Base-by-base conservation (phyloP, 2,113 vertebrate species). In the Neomonachus schauinslandi region DNA sequence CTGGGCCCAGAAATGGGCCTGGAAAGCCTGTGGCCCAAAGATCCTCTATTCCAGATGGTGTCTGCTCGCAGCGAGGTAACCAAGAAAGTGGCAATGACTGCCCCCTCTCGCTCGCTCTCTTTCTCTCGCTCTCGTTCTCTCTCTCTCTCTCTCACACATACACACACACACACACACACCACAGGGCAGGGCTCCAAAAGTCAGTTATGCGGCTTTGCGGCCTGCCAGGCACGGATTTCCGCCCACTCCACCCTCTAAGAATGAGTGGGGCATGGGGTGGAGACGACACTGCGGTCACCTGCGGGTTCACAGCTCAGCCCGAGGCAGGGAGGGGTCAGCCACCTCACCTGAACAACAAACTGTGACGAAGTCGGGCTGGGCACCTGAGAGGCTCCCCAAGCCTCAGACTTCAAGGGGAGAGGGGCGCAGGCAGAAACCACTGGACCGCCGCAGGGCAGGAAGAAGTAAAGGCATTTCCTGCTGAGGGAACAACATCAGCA, bases 191-290 rank as follows among this genome's bases (percentile, higher is more conserved):
- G 95, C 95, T 94, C 92, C 67, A 77, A 15, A 96, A 91, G 93
- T 97, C 97, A 94, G 96, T 96, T 91, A 59, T 98, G 97, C 97
- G 98, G 98, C 90, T 98, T 98, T 98, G 97, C 88, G 95, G 97
- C 76, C 94, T 98, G 80, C 96, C 96, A 79, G 92, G 92, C 95
- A 85, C 39, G 91, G 97, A 97, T 98, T 98, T 98, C 97, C 98
- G 95, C 97, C 92, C 69, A 94, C 97, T 83, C 97, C 98, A 96
- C 98, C 98, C 98, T 98, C 92, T 98, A 96, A 83, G 76, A 95
- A 97, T 90, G 92, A 96, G 77, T 19, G 51, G 92, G 81, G 46
- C 0, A 18, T 76, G 36, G 21, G 91, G 71, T 9, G 31, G 85
- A 49, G 76, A 55, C 77, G 57, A 72, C 87, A 12, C 55, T 69